Conservation (phyloP, 1,140 invertebrate genomes). For the Drosophila kanapiae region DNA sequence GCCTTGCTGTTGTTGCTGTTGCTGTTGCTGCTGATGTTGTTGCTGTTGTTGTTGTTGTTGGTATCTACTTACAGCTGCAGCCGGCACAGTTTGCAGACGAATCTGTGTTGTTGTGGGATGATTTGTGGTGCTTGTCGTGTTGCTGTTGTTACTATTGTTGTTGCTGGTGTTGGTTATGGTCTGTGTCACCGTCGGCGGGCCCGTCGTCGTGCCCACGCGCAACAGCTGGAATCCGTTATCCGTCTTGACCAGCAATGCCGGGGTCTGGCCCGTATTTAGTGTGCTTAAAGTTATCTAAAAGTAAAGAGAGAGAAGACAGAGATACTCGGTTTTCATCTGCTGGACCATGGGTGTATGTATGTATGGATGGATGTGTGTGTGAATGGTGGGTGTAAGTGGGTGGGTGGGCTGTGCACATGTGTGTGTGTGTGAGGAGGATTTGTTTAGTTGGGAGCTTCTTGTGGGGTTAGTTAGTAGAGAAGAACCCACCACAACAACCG, state of each 20-base stretch:
- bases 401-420: conserved; percentile 17
- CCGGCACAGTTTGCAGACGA: conserved; percentile 87
- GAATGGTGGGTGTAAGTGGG: conserved; percentile 2
- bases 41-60: conserved; percentile 67
- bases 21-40: conserved; percentile 46
- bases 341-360: conserved; percentile 21
- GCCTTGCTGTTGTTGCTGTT: conserved; percentile 64
- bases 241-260: conserved; percentile 95
- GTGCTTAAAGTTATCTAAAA: conserved; percentile 93
- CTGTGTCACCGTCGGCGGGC: conserved; percentile 86
- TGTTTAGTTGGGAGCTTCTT: conserved; percentile 22
- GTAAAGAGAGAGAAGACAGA: conserved; percentile 51
- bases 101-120: conserved; percentile 85
- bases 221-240: conserved; percentile 97
- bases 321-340: conserved; percentile 51
- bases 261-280: conserved; percentile 92
- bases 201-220: conserved; percentile 90
- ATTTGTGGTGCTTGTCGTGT: conserved; percentile 77
- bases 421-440: conserved; percentile 18
- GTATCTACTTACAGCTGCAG: conserved; percentile 88
- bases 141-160: conserved; percentile 57
- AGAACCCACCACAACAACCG: conserved; percentile 66
- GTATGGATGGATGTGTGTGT: conserved; percentile 19
- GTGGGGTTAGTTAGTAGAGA: conserved; percentile 63
- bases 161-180: conserved; percentile 77